These are phyloP conservation scores for Exaiptasia diaphana DNA, from an alignment of 64 coral and sea anemone genomes.

Conservation along the genomic window DNA sequence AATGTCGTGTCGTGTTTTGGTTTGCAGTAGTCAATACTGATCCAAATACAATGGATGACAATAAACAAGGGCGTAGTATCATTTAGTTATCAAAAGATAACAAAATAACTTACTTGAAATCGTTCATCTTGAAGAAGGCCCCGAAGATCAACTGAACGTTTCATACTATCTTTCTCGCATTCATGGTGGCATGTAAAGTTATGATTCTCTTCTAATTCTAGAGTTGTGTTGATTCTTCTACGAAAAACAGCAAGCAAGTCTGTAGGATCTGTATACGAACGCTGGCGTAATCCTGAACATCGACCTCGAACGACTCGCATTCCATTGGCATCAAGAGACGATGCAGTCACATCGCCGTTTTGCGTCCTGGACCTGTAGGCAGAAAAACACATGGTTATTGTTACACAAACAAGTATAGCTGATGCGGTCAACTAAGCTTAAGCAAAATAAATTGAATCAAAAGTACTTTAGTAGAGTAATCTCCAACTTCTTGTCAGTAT, in stretches of 20 bases:
- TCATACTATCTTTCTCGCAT: too few species aligned
- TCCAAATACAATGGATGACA: too few species aligned
- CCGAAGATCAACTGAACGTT: too few species aligned
- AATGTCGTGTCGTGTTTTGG: too few species aligned
- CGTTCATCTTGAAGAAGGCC: too few species aligned
- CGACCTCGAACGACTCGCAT: neutral
- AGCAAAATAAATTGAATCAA: neutral
- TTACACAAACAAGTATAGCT: neutral
- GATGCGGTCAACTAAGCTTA: neutral
- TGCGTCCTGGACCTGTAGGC: neutral
- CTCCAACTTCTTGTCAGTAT: neutral
- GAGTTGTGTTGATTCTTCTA: constrained; percentile 4
- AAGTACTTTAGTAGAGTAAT: neutral
- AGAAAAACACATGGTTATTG: neutral
- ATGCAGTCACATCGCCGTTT: neutral
- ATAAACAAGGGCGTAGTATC: too few species aligned
- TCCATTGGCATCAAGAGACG: neutral
- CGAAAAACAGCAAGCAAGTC: constrained; percentile 49
- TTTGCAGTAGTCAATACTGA: too few species aligned
- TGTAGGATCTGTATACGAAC: constrained; percentile 55
- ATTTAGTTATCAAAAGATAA: too few species aligned
- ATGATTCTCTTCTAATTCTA: neutral
- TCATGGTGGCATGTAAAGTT: neutral
- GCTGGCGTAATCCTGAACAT: neutral
- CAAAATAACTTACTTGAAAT: too few species aligned